Evolutionary conservation across 2,888 invertebrate species (phyloP), one percentile per base, ranked within the genome.

Genomic region (Campoplex capitator): DNA sequence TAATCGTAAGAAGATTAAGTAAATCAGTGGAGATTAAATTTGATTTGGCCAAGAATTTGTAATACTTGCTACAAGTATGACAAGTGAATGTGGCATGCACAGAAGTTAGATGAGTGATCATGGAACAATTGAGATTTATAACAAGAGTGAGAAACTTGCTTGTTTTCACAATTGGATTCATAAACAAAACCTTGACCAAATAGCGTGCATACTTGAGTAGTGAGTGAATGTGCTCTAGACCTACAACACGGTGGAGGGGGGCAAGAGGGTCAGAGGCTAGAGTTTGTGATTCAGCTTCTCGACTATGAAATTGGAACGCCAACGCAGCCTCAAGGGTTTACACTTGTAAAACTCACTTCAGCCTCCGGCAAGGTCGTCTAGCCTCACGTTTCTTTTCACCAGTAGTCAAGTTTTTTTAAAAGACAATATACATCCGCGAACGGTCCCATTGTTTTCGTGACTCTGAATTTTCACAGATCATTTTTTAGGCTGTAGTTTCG

Each of bases 281-380:
- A 77, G 56, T 82, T 75, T 75, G 78, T 65, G 77, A 84, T 77
- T 84, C 77, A 82, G 74, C 70, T 75, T 35, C 81, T 70, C 75
- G 48, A 38, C 70, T 48, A 81, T 54, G 73, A 87, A 87, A 84
- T 82, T 87, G 87, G 84, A 75, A 87, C 87, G 74, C 70, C 56
- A 75, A 70, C 78, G 70, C 42, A 65, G 73, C 74, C 80, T 78
- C 84, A 35, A 87, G 84, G 78, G 84, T 84, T 71, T 74, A 74
- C 80, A 84, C 81, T 74, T 67, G 67, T 78, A 56, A 73, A 76
- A 81, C 80, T 82, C 78, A 70, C 70, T 87, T 74, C 32, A 80
- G 51, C 81, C 67, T 70, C 54, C 16, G n/a, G 56, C 77, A 84
- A 86, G 81, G 86, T 84, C 83, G 86, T 84, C 83, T 54, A 48